phyloP scores from a whole-genome alignment of 1,140 invertebrate species.

The Penaeus japonicus region DNA sequence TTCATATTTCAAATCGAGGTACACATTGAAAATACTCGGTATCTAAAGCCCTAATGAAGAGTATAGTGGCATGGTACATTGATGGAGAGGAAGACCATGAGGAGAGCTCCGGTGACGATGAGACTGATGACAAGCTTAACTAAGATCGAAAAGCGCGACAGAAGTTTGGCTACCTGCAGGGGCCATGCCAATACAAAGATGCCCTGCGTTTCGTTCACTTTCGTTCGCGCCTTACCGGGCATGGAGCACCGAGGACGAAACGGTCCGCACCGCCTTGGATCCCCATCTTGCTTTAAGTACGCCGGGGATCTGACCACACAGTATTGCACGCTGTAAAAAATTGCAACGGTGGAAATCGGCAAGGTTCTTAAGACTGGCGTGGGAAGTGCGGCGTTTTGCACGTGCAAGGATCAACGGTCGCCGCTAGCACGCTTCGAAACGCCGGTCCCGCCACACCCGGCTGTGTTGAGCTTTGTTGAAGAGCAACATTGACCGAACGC shows the following conservation, averaged over 20 bases:
- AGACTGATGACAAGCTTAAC: conserved; percentile 26
- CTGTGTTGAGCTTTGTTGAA: too few species aligned
- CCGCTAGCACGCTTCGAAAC: neutral
- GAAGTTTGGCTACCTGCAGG: conserved; percentile 20
- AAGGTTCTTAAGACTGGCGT: neutral
- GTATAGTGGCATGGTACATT: neutral
- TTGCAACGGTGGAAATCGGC: conserved; percentile 28
- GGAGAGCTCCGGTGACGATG: neutral
- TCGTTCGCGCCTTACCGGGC: neutral
- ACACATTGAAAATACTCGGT: too few species aligned
- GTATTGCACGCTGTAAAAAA: conserved; percentile 28
- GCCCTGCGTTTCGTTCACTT: neutral
- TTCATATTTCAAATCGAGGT: too few species aligned
- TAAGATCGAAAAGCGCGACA: conserved; percentile 25
- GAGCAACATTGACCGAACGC: too few species aligned
- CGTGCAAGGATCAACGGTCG: conserved; percentile 17
- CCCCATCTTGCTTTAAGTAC: neutral
- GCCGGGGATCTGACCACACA: conserved; percentile 21
- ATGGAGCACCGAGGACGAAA: neutral
- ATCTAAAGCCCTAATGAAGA: neutral
- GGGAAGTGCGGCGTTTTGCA: conserved; percentile 6
- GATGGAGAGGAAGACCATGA: neutral
- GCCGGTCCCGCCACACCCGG: too few species aligned
- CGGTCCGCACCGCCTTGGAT: neutral
- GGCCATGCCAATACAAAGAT: neutral